Conservation (phyloP, 2,797 vertebrate species). For the Hypotaenidia okinawae region DNA sequence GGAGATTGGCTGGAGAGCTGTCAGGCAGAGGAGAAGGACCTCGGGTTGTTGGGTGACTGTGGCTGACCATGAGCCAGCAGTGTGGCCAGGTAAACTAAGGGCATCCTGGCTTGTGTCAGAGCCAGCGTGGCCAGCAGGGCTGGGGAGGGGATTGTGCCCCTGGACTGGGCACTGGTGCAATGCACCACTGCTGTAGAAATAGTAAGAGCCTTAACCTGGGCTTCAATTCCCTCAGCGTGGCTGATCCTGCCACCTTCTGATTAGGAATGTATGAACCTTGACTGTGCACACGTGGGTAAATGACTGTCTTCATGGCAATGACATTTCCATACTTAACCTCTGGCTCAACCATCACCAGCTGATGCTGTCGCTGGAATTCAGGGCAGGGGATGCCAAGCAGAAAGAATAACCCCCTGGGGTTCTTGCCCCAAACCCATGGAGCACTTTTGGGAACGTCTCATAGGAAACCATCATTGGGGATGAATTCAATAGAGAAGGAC, state of each 20-base stretch:
- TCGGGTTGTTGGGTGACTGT: too few species aligned
- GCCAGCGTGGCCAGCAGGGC: too few species aligned
- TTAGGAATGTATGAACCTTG: background rate
- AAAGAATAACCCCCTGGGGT: background rate
- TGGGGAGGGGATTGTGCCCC: too few species aligned
- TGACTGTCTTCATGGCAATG: background rate
- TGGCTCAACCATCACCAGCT: background rate
- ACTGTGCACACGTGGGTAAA: background rate
- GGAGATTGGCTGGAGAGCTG: too few species aligned
- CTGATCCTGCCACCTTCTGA: background rate
- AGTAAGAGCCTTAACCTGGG: background rate
- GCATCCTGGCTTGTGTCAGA: too few species aligned
- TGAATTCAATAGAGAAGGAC: background rate
- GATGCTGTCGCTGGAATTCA: background rate
- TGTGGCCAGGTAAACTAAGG: too few species aligned
- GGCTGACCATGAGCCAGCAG: too few species aligned
- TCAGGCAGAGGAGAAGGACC: too few species aligned
- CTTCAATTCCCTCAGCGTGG: background rate
- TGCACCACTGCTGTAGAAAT: background rate
- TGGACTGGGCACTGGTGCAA: background rate
- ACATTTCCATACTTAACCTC: slow-evolving; percentile 1
- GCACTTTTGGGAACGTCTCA: accelerated
- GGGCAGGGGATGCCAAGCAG: background rate
- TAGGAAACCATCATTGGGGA: accelerated
- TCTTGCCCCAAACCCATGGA: background rate